Evolutionary conservation across 2,888 invertebrate species (phyloP).

Genomic region (Carcina quercana): DNA sequence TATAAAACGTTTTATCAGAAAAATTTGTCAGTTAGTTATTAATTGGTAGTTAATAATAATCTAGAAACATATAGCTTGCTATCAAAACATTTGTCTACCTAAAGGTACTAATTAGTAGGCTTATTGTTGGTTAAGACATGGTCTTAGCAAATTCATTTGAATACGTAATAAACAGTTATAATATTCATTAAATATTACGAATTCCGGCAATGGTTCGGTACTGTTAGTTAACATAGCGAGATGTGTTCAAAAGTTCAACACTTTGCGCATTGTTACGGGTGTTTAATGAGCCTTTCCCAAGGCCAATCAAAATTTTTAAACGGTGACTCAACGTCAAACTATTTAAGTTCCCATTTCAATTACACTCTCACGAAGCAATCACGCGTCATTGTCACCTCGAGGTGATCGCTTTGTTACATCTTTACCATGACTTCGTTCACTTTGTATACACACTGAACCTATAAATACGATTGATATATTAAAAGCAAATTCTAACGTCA

Average conservation of each 20-base stretch:
- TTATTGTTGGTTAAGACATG: too few species aligned
- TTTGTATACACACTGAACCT: constrained; percentile 60
- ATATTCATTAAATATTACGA: too few species aligned
- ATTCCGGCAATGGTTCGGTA: too few species aligned
- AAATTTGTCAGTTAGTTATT: too few species aligned
- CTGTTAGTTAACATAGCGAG: neutral
- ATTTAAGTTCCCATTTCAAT: constrained; percentile 57
- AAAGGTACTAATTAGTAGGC: too few species aligned
- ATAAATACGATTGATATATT: constrained; percentile 60
- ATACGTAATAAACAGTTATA: too few species aligned
- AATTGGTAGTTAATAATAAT: too few species aligned
- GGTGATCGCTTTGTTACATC: constrained; percentile 47
- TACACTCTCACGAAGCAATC: constrained; percentile 64
- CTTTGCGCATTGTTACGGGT: neutral
- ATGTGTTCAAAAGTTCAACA: too few species aligned
- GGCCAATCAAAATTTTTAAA: constrained; percentile 52
- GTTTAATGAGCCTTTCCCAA: constrained; percentile 23
- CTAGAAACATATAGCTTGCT: too few species aligned
- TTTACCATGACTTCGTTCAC: constrained; percentile 52
- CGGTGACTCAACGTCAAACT: constrained; percentile 51
- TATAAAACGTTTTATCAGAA: too few species aligned
- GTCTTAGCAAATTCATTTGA: too few species aligned
- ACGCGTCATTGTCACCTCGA: constrained; percentile 65
- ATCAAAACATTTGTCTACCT: too few species aligned
- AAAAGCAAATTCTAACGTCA: constrained; percentile 68